These are phyloP conservation scores for Epinephelus coioides DNA, from an alignment of 2,797 vertebrate species.

Conservation along the genomic window DNA sequence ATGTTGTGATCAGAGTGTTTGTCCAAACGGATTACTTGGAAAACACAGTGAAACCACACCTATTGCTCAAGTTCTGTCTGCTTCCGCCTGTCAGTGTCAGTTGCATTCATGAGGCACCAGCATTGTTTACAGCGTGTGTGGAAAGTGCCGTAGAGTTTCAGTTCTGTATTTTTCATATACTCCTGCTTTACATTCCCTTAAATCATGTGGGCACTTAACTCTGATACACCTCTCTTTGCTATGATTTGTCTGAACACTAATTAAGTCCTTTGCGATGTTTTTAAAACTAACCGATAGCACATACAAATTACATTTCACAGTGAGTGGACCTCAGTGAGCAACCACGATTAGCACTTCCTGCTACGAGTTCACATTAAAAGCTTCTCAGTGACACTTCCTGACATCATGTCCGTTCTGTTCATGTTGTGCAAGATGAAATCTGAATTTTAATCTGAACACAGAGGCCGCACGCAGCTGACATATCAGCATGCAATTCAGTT, in stretches of 20 bases:
- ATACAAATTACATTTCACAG: constrained; percentile 21
- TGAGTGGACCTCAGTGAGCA: not conserved
- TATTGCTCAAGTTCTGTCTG: constrained; percentile 17
- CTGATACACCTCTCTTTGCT: not conserved
- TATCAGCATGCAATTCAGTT: not conserved
- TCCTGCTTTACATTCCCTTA: not conserved
- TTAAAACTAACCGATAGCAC: not conserved
- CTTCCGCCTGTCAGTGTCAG: not conserved
- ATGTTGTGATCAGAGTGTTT: constrained; percentile 23
- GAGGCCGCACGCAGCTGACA: constrained; percentile 3
- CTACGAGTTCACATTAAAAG: constrained; percentile 13
- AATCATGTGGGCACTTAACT: not conserved
- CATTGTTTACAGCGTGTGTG: no score
- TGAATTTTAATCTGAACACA: constrained; percentile 26
- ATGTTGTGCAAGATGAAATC: constrained; percentile 40
- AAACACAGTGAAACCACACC: constrained; percentile 9
- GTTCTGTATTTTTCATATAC: not conserved
- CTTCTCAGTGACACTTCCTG: constrained; percentile 12
- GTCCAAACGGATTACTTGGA: constrained; percentile 19
- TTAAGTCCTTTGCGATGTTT: not conserved
- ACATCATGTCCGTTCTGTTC: not conserved
- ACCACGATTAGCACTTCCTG: constrained; percentile 1
- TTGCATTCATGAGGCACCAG: not conserved
- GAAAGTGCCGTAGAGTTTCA: no score
- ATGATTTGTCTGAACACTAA: not conserved